phyloP scores from a whole-genome alignment of 2,888 invertebrate species.

The Allophyes oxyacanthae region DNA sequence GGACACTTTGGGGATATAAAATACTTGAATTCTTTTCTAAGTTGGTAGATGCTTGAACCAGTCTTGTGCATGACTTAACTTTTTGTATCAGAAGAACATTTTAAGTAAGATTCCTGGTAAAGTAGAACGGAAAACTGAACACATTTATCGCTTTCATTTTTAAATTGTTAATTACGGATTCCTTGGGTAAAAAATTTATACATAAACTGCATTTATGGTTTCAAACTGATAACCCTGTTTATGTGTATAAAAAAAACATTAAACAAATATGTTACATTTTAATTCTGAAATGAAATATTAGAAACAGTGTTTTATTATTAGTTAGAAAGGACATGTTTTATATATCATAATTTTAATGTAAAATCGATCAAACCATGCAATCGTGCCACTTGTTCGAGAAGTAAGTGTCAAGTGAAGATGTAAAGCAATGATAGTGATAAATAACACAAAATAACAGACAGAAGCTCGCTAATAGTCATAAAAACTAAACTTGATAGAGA shows the following conservation, averaged over 20 bases:
- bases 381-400: constrained; percentile 49
- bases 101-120: neutral
- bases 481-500: constrained; percentile 51
- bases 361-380: constrained; percentile 57
- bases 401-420: constrained; percentile 43
- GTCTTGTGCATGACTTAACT: neutral
- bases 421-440: constrained; percentile 51
- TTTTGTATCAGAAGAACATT: too few species aligned
- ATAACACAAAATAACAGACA: constrained; percentile 73
- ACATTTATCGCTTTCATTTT: neutral
- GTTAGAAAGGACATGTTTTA: constrained; percentile 13
- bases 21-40: neutral
- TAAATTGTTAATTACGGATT: neutral
- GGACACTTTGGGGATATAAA: neutral
- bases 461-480: constrained; percentile 70
- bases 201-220: too few species aligned
- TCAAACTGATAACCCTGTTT: too few species aligned
- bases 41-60: too few species aligned
- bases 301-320: constrained; percentile 6
- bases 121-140: neutral
- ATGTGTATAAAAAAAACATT: too few species aligned
- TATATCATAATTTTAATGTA: constrained; percentile 12
- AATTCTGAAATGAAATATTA: constrained; percentile 22
- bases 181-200: too few species aligned
- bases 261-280: too few species aligned